Evolutionary conservation across 1,140 invertebrate species (phyloP).

Genomic region (Panulirus ornatus): DNA sequence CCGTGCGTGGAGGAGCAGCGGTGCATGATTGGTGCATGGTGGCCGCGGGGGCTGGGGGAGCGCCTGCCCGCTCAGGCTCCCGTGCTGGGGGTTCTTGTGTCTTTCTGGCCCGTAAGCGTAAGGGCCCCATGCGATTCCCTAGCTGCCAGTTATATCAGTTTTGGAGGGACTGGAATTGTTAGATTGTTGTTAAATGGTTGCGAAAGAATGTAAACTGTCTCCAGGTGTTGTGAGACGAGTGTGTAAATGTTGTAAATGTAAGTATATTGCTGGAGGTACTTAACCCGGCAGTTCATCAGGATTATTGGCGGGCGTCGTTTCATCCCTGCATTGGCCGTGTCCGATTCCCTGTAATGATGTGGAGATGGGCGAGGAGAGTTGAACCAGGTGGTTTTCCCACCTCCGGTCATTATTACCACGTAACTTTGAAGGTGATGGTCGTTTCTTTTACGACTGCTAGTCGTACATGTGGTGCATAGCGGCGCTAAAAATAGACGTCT

Average conservation of each 20-base stretch:
- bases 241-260: background rate
- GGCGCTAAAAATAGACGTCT: conserved; percentile 37
- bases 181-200: background rate
- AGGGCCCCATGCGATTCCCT: background rate
- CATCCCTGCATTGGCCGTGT: conserved; percentile 41
- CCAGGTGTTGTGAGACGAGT: background rate
- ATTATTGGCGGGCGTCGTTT: conserved; percentile 46
- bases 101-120: background rate
- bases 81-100: background rate
- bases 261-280: background rate
- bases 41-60: background rate
- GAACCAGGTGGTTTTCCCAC: background rate
- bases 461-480: conserved; percentile 2
- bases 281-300: background rate
- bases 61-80: background rate
- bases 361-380: background rate
- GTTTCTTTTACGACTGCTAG: background rate
- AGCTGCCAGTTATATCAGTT: background rate
- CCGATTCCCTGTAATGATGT: conserved; percentile 10
- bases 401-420: background rate
- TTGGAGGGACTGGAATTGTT: background rate
- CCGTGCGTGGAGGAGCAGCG: background rate
- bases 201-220: background rate
- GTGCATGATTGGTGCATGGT: conserved; percentile 40
- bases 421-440: no score